Evolutionary conservation across 2,113 vertebrate genomes (phyloP).

Genomic region (Hydropotes inermis): DNA sequence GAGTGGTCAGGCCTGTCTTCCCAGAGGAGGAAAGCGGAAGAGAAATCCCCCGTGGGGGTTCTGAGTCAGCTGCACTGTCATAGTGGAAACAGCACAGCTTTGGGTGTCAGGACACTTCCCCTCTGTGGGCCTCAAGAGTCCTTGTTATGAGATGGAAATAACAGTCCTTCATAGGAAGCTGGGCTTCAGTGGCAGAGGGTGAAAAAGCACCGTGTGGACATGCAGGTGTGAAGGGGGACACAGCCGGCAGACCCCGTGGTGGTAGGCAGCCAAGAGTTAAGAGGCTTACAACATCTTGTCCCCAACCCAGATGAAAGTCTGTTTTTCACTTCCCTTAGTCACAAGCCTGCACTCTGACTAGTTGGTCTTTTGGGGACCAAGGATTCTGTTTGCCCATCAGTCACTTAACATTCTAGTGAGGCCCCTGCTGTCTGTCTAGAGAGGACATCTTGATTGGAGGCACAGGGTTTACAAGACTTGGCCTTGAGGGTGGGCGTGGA

Average conservation of each 20-base stretch:
- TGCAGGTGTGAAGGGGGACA: not conserved
- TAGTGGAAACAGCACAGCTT: slow-evolving; percentile 12
- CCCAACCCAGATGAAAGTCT: not conserved
- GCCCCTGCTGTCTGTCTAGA: not conserved
- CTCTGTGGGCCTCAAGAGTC: not conserved
- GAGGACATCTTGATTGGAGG: not conserved
- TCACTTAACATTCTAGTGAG: not conserved
- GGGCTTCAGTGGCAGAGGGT: not conserved
- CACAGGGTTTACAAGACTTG: not conserved
- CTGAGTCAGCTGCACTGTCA: slow-evolving; percentile 39
- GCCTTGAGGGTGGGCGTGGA: not conserved
- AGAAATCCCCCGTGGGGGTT: not conserved
- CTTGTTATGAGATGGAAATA: not conserved
- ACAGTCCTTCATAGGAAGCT: not conserved
- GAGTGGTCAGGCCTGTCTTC: not conserved
- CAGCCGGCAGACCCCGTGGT: not conserved
- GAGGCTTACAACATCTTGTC: not conserved
- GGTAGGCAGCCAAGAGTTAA: not conserved
- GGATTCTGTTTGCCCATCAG: not conserved
- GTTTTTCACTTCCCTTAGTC: not conserved
- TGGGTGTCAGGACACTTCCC: slow-evolving; percentile 40
- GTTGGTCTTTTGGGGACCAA: not conserved
- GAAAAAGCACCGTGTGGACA: not conserved
- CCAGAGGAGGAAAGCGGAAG: slow-evolving; percentile 58
- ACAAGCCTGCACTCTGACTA: not conserved